A percentile compares a stretch with the other conserved stretches of the same genome.
Evolutionary conservation across 2,113 vertebrate species (phyloP).

Genomic region (Gulo gulo): DNA sequence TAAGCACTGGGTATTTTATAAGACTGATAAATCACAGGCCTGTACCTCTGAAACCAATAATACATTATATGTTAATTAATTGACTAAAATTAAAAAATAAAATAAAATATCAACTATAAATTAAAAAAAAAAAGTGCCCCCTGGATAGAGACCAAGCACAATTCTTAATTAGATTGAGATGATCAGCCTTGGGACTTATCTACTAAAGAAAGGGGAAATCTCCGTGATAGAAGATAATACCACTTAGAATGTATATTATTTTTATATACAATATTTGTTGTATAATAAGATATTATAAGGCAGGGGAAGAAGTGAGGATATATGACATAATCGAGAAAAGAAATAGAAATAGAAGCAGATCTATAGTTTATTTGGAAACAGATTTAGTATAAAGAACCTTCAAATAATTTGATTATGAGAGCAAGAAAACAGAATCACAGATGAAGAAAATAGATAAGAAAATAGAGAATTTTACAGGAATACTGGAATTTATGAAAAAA

Average conservation of each 20-base stretch:
- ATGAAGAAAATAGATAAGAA: neutral
- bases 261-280: neutral
- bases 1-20: too few species aligned
- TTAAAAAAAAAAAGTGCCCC: neutral
- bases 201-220: neutral
- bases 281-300: neutral
- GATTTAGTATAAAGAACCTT: neutral
- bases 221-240: neutral
- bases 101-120: too few species aligned
- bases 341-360: neutral
- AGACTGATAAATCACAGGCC: too few species aligned
- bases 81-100: too few species aligned
- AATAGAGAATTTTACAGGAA: neutral
- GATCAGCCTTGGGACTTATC: neutral
- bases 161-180: neutral
- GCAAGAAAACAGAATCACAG: neutral
- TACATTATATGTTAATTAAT: too few species aligned
- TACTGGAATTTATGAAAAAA: neutral
- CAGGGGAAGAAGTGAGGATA: neutral
- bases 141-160: neutral
- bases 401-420: neutral
- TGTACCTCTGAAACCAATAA: too few species aligned
- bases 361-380: neutral
- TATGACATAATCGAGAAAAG: neutral
- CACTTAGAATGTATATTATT: neutral